These are phyloP conservation scores for Chouioia cunea DNA, from an alignment of 2,888 invertebrate species.

Conservation along the genomic window DNA sequence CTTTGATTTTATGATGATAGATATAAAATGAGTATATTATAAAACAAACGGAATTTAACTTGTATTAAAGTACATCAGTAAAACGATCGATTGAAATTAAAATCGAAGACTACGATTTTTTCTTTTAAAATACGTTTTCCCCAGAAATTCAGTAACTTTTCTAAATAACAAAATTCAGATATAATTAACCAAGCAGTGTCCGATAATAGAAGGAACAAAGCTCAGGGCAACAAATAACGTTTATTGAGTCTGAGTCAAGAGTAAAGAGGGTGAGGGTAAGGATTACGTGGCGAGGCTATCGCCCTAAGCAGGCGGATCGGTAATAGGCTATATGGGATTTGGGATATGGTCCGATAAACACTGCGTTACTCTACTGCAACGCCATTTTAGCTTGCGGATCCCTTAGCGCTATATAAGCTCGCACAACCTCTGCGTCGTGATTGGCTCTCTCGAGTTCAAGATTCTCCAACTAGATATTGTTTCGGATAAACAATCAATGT, in stretches of 20 bases:
- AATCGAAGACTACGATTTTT: too few relatives aligned
- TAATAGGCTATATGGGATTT: slow-evolving; percentile 55
- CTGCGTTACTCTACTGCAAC: slow-evolving; percentile 63
- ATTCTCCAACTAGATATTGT: slow-evolving; percentile 3
- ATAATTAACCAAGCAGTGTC: too few relatives aligned
- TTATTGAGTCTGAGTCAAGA: slow-evolving; percentile 56
- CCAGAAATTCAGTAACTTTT: background rate
- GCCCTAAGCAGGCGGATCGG: slow-evolving; percentile 58
- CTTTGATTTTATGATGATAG: slow-evolving; percentile 50
- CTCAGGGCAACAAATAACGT: slow-evolving; percentile 52
- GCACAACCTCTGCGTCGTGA: slow-evolving; percentile 53
- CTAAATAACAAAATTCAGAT: slow-evolving; percentile 3
- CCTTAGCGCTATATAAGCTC: slow-evolving; percentile 48
- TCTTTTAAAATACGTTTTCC: background rate
- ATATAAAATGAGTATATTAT: too few relatives aligned
- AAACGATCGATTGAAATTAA: too few relatives aligned
- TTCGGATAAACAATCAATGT: background rate
- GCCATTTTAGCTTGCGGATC: slow-evolving; percentile 55
- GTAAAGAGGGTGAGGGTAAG: slow-evolving; percentile 49
- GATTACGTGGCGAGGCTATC: slow-evolving; percentile 59
- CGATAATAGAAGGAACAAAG: too few relatives aligned
- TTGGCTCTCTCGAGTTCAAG: slow-evolving; percentile 34
- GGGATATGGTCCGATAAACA: slow-evolving; percentile 66
- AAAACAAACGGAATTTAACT: too few relatives aligned
- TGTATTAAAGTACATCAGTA: too few relatives aligned